Percentiles rank a stretch among this genome's conserved stretches.
These are phyloP conservation scores for Leucoraja ocellata DNA, from an alignment of 2,797 vertebrate species.

Conservation along the genomic window DNA sequence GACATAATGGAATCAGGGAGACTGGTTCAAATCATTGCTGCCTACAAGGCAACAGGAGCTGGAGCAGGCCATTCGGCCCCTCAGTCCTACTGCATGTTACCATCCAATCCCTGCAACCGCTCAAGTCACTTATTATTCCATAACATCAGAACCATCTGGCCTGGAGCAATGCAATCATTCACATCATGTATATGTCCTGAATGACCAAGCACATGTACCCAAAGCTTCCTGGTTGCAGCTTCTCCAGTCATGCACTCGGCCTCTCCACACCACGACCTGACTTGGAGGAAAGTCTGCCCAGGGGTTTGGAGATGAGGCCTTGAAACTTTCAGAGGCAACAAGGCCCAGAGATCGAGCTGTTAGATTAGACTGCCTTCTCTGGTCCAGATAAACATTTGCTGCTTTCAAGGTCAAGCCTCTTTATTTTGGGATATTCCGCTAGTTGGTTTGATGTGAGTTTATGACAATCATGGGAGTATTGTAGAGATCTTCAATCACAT, in stretches of 20 bases:
- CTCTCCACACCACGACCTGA: neutral
- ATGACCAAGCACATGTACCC: neutral
- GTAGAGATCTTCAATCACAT: slow-evolving; percentile 47
- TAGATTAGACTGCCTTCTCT: neutral
- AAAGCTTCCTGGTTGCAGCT: neutral
- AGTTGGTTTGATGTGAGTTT: slow-evolving; percentile 38
- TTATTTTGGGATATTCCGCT: slow-evolving; percentile 24
- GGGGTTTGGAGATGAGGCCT: neutral
- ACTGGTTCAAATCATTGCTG: neutral
- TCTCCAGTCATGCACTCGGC: neutral
- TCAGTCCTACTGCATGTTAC: neutral
- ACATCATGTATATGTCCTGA: too few relatives aligned
- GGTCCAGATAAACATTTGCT: neutral
- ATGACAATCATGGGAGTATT: slow-evolving; percentile 46
- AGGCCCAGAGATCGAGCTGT: neutral
- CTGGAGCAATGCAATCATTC: neutral
- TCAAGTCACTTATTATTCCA: too few relatives aligned
- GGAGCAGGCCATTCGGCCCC: neutral
- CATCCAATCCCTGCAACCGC: neutral
- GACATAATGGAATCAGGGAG: neutral
- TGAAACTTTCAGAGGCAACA: neutral
- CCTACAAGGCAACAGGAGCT: neutral
- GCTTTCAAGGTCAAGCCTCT: neutral
- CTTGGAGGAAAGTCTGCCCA: neutral
- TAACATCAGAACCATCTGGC: neutral